Evolutionary conservation across 2,797 vertebrate genomes (phyloP).

Genomic region (Buphagus erythrorhynchus): DNA sequence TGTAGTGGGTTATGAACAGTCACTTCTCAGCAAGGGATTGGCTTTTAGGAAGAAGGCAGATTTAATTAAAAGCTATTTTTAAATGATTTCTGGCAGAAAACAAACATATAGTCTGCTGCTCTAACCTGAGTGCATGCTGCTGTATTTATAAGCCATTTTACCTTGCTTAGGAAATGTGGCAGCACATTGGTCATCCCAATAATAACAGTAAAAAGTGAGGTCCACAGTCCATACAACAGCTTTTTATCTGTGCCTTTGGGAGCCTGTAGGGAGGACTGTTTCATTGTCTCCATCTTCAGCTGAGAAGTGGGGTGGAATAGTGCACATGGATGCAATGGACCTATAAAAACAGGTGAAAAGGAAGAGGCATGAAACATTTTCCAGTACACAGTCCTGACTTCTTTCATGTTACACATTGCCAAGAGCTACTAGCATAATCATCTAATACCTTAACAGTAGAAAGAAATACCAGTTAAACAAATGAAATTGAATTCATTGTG

Average conservation of each 20-base stretch:
- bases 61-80: not conserved
- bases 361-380: not conserved
- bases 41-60: not conserved
- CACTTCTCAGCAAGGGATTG: not conserved
- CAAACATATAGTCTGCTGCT: not conserved
- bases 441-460: not conserved
- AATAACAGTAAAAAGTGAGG: not conserved
- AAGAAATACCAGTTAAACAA: not conserved
- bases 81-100: not conserved
- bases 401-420: not conserved
- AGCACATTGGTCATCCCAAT: not conserved
- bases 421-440: not conserved
- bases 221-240: not conserved
- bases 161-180: not conserved
- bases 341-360: not conserved
- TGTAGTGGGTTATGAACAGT: not conserved
- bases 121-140: not conserved
- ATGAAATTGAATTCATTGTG: not conserved
- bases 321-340: not conserved
- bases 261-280: not conserved
- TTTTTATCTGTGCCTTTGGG: not conserved
- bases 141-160: not conserved
- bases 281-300: not conserved
- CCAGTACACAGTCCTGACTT: not conserved
- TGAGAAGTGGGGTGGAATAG: not conserved